Evolutionary conservation across 2,113 vertebrate species (phyloP), one percentile per base, ranked within the genome.

Genomic region (Apus apus): DNA sequence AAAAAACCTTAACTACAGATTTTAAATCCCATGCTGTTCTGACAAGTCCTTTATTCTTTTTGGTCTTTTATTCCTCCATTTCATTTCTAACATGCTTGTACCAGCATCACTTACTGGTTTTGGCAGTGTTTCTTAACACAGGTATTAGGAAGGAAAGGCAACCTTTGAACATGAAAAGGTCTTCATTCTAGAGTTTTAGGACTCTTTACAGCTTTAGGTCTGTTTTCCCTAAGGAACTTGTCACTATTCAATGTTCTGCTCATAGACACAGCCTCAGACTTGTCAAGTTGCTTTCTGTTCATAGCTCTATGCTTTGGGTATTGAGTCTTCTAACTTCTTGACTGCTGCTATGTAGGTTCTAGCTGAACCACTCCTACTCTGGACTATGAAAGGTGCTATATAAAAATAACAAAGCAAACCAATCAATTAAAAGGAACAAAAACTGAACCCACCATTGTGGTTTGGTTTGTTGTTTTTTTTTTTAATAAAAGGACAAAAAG

Each of bases 211-310:
- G 58, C 60, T 76, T 9, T 8, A 79, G 67, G 43, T 56, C 54
- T 94, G 70, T 73, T 87, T 65, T 91, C 85, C 71, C 64, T 72
- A 48, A 87, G 83, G 72, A 93, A 45, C 46, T 77, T 80, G 85
- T 72, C 71, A 53, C 40, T 36, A n/a, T 38, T 83, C 79, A 74
- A 0, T 76, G 72, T 46, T 66, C 66, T 57, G 5, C 58, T 89
- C 29, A 22, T 15, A 84, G 81, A 50, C 19, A 90, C 22, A 83
- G 11, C 51, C 62, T 91, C 72, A 73, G 67, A 51, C 71, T 73
- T 79, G 78, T 61, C 40, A 60, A 26, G 46, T 21, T 67, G 54
- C 70, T 91, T 51, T 45, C 80, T 74, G 56, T 51, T 91, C 57
- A 45, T 20, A 84, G 34, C 34, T 87, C 40, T 56, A 17, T 56